phyloP scores from a whole-genome alignment of 2,888 invertebrate species.

The Dolichomitus sp. region DNA sequence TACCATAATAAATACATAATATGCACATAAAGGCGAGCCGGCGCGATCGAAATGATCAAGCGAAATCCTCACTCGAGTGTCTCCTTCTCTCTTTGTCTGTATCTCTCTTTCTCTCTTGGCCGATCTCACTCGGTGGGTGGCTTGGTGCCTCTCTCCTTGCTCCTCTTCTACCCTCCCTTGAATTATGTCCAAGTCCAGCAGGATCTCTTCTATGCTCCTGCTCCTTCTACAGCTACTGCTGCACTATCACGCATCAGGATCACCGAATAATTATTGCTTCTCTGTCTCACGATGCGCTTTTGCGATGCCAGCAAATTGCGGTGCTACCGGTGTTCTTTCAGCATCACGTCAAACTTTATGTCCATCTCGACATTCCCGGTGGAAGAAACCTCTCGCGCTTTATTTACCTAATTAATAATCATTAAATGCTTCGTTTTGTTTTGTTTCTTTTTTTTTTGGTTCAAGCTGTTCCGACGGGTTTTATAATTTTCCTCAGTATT shows the following conservation, averaged over 20 bases:
- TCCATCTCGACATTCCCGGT: conserved; percentile 16
- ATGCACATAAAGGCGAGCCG: conserved; percentile 85
- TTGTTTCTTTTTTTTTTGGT: conserved; percentile 2
- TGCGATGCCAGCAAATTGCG: conserved; percentile 47
- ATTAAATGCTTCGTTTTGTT: conserved; percentile 40
- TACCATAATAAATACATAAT: conserved; percentile 86
- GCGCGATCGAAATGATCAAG: conserved; percentile 85
- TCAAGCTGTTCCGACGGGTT: conserved; percentile 12
- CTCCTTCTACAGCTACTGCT: conserved; percentile 33
- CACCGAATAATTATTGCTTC: conserved; percentile 60
- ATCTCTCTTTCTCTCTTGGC: conserved; percentile 15
- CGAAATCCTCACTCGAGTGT: conserved; percentile 74
- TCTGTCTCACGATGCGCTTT: conserved; percentile 41
- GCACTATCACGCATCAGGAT: conserved; percentile 60
- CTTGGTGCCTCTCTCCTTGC: conserved; percentile 58
- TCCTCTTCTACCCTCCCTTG: conserved; percentile 62
- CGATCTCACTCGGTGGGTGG: conserved; percentile 78
- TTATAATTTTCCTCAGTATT: conserved; percentile 43
- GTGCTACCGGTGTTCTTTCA: conserved; percentile 45
- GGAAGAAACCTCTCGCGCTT: conserved; percentile 28
- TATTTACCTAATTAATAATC: conserved; percentile 62
- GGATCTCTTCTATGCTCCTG: conserved; percentile 43
- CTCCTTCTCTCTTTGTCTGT: conserved; percentile 26
- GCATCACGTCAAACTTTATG: conserved; percentile 62
- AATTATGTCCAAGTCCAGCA: conserved; percentile 64